Evolutionary conservation across 2,113 vertebrate genomes (phyloP), one percentile per base, ranked within the genome.

Genomic region (Todiramphus saurophagus): DNA sequence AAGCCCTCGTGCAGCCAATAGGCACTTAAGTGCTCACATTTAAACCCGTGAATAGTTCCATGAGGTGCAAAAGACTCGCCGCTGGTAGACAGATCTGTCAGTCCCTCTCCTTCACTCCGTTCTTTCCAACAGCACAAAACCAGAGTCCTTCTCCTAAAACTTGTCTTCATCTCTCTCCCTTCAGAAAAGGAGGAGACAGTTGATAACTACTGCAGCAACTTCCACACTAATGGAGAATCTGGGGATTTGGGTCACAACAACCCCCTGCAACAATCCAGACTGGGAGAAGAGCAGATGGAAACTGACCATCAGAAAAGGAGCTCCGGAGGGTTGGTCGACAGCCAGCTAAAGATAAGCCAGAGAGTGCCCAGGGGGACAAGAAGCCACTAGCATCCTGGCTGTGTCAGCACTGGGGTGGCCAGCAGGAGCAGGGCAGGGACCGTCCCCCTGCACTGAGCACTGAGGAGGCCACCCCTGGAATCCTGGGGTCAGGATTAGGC

Each of bases 21-120:
- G 67, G 50, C 81, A 89, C 76, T 85, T 77, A 68, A 91, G 94
- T 83, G 63, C 84, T 93, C 82, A 56, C 43, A 37, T 91, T 73
- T 25, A 85, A 91, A 91, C 64, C 75, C 48, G 2, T 15, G 66
- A 93, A 70, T 53, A 73, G 75, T 13, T 87, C 70, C 4, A 0
- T 15, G 64, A 77, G 81, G 80, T 15, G 12, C 64, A 39, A 28
- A 7, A 24, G 70, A 41, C 31, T 39, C 48, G 30, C 59, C 0
- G 4, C 46, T 2, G 0, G 30, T 10, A 43, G 24, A 48, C 64
- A 11, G 73, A 60, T 33, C 80, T 83, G 43, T 59, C 48, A 53
- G 43, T 51, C 79, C 3, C 0, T 51, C 84, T 41, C 1, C 37
- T 37, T 46, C 48, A 15, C 28, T 46, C 41, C 2, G 0, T 35